A percentile compares a stretch with the other conserved stretches of the same genome.
These are phyloP conservation scores for Isoperla grammatica DNA, from an alignment of 2,888 invertebrate species.

Conservation along the genomic window DNA sequence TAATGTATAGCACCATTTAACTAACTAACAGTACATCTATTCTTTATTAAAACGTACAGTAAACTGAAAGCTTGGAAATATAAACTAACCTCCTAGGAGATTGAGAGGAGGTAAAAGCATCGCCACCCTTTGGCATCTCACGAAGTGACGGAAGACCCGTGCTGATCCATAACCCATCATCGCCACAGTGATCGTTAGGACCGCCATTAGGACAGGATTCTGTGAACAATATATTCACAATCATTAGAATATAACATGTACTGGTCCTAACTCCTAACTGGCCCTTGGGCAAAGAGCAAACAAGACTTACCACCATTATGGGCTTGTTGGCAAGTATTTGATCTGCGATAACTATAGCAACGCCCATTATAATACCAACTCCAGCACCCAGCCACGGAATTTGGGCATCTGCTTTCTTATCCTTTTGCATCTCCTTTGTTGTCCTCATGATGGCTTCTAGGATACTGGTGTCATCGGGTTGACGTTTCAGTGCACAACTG, in stretches of 20 bases:
- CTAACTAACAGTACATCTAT: too few relatives aligned
- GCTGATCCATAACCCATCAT: constrained; percentile 62
- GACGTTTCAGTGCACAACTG: constrained; percentile 58
- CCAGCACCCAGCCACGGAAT: constrained; percentile 71
- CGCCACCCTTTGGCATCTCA: constrained; percentile 48
- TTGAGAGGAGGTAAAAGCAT: constrained; percentile 51
- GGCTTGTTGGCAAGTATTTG: constrained; percentile 59
- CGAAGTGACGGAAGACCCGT: constrained; percentile 51
- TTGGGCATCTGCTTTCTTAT: constrained; percentile 60
- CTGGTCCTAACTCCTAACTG: neutral
- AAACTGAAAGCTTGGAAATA: neutral
- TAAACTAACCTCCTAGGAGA: constrained; percentile 37
- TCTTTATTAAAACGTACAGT: too few relatives aligned
- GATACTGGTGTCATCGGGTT: constrained; percentile 60
- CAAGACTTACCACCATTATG: constrained; percentile 54
- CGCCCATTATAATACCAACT: constrained; percentile 64
- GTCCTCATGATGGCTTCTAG: constrained; percentile 57
- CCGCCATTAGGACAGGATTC: constrained; percentile 68
- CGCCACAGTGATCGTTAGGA: constrained; percentile 61
- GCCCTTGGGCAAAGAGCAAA: too few relatives aligned
- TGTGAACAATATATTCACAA: constrained; percentile 38
- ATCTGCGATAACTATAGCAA: constrained; percentile 62
- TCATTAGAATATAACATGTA: neutral
- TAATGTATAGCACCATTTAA: too few relatives aligned
- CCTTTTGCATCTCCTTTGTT: constrained; percentile 54